Evolutionary conservation across 2,113 vertebrate species (phyloP).

Genomic region (Climacteris rufus): DNA sequence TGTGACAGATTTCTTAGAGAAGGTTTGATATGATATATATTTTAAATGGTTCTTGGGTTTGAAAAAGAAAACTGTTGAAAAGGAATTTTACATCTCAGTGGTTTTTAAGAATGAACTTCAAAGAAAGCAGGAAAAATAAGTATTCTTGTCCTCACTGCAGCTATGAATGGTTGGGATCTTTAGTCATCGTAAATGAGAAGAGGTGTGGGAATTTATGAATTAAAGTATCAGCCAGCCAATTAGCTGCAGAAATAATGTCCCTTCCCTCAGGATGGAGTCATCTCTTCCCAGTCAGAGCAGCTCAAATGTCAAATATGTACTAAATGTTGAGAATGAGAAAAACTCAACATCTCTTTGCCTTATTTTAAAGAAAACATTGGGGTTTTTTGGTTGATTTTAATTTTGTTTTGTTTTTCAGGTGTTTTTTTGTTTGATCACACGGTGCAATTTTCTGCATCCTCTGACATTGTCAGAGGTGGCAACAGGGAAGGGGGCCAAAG

Average conservation of each 20-base stretch:
- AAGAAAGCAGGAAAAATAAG: conserved; percentile 31
- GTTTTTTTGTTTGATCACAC: neutral
- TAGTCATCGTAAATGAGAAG: conserved; percentile 64
- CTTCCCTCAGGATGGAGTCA: conserved; percentile 70
- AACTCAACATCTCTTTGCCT: conserved; percentile 52
- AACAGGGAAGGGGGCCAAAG: neutral
- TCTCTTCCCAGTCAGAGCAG: conserved; percentile 62
- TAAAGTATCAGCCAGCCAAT: conserved; percentile 74
- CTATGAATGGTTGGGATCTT: conserved; percentile 60
- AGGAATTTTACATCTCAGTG: neutral
- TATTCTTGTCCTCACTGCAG: conserved; percentile 27
- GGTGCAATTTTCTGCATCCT: neutral
- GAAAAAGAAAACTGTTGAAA: neutral
- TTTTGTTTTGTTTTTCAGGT: neutral
- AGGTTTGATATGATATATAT: neutral
- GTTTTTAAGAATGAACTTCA: conserved; percentile 45
- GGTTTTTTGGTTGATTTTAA: neutral
- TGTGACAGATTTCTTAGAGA: neutral
- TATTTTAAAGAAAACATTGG: neutral
- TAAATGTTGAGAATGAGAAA: conserved; percentile 66
- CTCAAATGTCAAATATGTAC: conserved; percentile 76
- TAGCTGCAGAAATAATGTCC: conserved; percentile 71
- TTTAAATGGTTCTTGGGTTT: neutral
- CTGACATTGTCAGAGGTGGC: neutral
- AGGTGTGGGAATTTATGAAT: conserved; percentile 47